These are phyloP conservation scores for human DNA, from an alignment of 2,113 vertebrate species.

Conservation along the genomic window DNA sequence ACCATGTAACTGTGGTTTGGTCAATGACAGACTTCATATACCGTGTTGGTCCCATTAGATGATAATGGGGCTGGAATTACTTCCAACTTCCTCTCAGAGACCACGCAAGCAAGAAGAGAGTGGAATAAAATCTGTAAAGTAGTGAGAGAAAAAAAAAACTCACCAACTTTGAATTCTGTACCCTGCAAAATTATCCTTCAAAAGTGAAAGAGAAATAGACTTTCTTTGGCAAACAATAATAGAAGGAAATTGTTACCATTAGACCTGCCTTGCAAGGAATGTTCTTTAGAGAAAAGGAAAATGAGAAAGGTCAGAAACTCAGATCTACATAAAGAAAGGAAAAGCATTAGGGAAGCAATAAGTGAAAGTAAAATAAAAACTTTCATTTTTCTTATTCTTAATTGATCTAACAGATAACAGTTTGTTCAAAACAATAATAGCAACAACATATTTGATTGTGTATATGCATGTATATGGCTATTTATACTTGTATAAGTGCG, in stretches of 20 bases:
- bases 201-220: neutral
- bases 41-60: neutral
- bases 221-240: neutral
- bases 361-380: neutral
- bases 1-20: neutral
- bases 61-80: neutral
- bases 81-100: neutral
- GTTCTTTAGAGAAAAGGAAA: neutral
- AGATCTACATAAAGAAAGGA: neutral
- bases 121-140: neutral
- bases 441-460: neutral
- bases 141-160: neutral
- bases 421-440: neutral
- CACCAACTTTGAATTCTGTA: neutral
- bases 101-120: neutral
- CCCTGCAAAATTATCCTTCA: neutral
- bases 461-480: neutral
- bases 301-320: neutral
- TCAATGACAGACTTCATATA: neutral
- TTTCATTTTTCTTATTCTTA: neutral
- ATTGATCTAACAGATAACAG: neutral
- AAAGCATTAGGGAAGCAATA: neutral
- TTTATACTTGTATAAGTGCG: neutral
- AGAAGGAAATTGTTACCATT: neutral
- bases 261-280: neutral